phyloP scores from a whole-genome alignment of 2,888 invertebrate species.

The Rhogogaster chlorosoma region DNA sequence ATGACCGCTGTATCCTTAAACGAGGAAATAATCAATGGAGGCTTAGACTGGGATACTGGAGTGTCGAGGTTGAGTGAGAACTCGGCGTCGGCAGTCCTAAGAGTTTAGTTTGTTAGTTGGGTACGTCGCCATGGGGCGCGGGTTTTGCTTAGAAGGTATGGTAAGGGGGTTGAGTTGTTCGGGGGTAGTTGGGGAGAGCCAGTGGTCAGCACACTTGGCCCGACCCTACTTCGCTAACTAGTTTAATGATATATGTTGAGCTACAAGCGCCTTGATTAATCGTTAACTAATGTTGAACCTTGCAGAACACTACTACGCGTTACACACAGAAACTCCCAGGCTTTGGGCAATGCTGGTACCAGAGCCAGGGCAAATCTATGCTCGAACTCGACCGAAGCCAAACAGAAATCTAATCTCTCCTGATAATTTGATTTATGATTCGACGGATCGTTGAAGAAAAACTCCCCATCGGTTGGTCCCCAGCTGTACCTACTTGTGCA shows the following conservation, averaged over 20 bases:
- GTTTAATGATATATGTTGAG: conserved; percentile 79
- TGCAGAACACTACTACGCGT: conserved; percentile 71
- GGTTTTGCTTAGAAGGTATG: conserved; percentile 55
- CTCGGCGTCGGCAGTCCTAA: conserved; percentile 69
- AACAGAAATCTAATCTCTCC: conserved; percentile 76
- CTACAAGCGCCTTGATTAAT: conserved; percentile 78
- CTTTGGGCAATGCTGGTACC: conserved; percentile 52
- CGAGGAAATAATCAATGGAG: conserved; percentile 53
- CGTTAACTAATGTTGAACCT: conserved; percentile 78
- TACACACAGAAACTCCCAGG: conserved; percentile 52
- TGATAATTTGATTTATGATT: conserved; percentile 75
- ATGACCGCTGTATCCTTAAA: neutral
- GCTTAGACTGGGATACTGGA: conserved; percentile 42
- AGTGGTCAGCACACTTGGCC: conserved; percentile 78
- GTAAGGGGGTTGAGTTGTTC: conserved; percentile 30
- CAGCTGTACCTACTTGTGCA: conserved; percentile 56
- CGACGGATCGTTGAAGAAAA: conserved; percentile 56
- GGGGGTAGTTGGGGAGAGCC: conserved; percentile 66
- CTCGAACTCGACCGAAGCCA: conserved; percentile 64
- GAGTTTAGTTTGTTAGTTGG: conserved; percentile 75
- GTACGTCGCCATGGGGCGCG: conserved; percentile 68
- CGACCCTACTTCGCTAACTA: conserved; percentile 78
- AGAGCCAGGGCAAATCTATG: conserved; percentile 56
- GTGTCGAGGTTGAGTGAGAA: conserved; percentile 67
- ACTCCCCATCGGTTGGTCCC: conserved; percentile 55